phyloP scores from a whole-genome alignment of 53 echinoderm and acorn worm species.

The Holothuria scabra region DNA sequence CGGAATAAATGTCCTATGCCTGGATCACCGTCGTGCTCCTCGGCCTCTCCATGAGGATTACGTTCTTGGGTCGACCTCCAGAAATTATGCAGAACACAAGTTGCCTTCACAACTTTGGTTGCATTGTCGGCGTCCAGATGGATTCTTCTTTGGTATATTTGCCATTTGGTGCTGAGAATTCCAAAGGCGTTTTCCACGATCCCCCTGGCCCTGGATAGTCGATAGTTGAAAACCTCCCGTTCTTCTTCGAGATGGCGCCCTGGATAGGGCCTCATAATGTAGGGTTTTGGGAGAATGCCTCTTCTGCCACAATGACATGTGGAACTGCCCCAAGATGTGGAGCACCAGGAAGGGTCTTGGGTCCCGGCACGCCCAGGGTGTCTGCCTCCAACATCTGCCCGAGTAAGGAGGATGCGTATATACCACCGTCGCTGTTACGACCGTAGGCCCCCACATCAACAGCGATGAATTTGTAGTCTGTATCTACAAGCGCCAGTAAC shows the following conservation, averaged over 20 bases:
- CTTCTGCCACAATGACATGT: conserved; percentile 59
- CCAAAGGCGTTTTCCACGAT: conserved; percentile 59
- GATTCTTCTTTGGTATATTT: conserved; percentile 47
- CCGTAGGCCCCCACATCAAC: conserved; percentile 65
- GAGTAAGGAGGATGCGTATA: conserved; percentile 33
- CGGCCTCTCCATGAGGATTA: not conserved
- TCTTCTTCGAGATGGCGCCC: conserved; percentile 1
- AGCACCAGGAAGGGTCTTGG: conserved; percentile 32
- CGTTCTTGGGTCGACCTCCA: conserved; percentile 15
- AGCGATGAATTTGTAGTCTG: conserved; percentile 49
- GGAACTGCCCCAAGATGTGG: conserved; percentile 38
- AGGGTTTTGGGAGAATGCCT: conserved; percentile 50
- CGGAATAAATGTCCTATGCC: no score
- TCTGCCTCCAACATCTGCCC: conserved; percentile 27
- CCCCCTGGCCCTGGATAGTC: conserved; percentile 51
- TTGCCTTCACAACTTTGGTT: conserved; percentile 48
- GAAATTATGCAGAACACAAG: conserved; percentile 62
- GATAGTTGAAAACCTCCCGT: conserved; percentile 33
- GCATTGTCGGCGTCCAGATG: conserved; percentile 23
- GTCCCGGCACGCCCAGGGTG: conserved; percentile 18
- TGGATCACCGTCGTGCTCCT: no score
- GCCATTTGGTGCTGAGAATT: conserved; percentile 58
- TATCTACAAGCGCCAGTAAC: conserved; percentile 58
- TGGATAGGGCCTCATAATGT: conserved; percentile 70
- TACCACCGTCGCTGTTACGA: conserved; percentile 52